These are phyloP conservation scores for Vulpes ferrilata DNA, from an alignment of 2,113 vertebrate species.

Conservation along the genomic window DNA sequence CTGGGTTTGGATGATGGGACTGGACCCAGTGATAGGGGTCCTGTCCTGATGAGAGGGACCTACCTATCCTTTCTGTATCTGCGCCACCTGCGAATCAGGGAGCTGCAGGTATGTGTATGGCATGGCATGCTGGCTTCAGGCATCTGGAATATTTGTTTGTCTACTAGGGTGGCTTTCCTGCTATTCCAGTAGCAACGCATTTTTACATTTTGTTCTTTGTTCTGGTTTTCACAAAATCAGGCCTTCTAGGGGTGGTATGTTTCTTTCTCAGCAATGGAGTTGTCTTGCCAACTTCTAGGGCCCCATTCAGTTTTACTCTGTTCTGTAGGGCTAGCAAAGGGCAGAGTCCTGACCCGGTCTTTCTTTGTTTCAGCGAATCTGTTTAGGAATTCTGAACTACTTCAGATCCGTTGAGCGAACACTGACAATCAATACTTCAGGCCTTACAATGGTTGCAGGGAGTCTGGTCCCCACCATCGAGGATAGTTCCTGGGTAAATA, in stretches of 20 bases:
- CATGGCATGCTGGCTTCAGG: accelerated
- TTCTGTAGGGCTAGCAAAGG: not conserved
- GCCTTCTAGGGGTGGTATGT: not conserved
- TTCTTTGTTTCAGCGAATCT: slow-evolving; percentile 80
- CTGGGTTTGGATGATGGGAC: slow-evolving; percentile 80
- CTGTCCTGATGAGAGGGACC: slow-evolving; percentile 76
- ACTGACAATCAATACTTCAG: slow-evolving; percentile 85
- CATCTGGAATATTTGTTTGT: not conserved
- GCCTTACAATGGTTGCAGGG: slow-evolving; percentile 79
- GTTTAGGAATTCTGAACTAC: slow-evolving; percentile 89
- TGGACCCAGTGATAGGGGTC: slow-evolving; percentile 66
- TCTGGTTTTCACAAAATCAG: not conserved
- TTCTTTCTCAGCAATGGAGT: not conserved
- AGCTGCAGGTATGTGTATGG: slow-evolving; percentile 85
- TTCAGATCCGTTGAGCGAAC: slow-evolving; percentile 89
- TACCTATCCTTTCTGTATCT: slow-evolving; percentile 88
- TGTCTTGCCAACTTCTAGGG: not conserved
- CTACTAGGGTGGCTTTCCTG: not conserved
- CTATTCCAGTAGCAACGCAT: not conserved
- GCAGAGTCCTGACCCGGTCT: not conserved
- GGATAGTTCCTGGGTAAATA: slow-evolving; percentile 85
- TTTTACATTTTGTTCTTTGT: not conserved
- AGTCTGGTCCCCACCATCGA: slow-evolving; percentile 77
- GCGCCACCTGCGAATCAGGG: slow-evolving; percentile 84
- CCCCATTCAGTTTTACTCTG: not conserved